phyloP scores from a whole-genome alignment of 2,113 vertebrate species.

The Aegotheles bennettii region DNA sequence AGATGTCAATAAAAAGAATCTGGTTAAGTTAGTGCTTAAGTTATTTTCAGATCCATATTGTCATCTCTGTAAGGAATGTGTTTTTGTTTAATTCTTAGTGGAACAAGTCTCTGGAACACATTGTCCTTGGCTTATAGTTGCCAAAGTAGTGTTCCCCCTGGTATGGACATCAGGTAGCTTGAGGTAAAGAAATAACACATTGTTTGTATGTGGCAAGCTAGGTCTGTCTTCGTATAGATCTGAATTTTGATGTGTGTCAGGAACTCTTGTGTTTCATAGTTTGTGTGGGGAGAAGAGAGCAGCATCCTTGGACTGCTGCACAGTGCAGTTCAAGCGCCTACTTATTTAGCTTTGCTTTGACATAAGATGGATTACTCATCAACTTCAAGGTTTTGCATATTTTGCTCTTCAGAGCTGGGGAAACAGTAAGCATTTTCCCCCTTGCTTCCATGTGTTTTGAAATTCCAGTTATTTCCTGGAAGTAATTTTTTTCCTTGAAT shows the following conservation, averaged over 20 bases:
- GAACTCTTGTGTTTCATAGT: neutral
- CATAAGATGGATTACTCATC: neutral
- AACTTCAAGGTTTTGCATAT: neutral
- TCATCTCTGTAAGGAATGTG: neutral
- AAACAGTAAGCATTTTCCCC: neutral
- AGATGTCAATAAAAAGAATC: neutral
- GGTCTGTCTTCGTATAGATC: neutral
- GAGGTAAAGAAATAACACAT: neutral
- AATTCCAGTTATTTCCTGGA: neutral
- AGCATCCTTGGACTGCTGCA: too few relatives aligned
- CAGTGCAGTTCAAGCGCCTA: neutral
- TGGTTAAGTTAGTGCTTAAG: neutral
- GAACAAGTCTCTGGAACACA: neutral
- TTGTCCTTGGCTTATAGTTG: neutral
- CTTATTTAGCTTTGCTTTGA: neutral
- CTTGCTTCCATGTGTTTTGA: neutral
- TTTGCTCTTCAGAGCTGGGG: neutral
- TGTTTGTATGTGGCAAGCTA: neutral
- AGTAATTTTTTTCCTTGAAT: neutral
- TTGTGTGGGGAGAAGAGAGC: neutral
- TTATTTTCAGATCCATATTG: neutral
- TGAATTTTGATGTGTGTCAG: neutral
- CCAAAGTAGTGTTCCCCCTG: neutral
- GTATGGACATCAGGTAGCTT: neutral
- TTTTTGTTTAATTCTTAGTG: neutral